phyloP scores from a whole-genome alignment of 2,797 vertebrate species.

The Arrhamphus sclerolepis region DNA sequence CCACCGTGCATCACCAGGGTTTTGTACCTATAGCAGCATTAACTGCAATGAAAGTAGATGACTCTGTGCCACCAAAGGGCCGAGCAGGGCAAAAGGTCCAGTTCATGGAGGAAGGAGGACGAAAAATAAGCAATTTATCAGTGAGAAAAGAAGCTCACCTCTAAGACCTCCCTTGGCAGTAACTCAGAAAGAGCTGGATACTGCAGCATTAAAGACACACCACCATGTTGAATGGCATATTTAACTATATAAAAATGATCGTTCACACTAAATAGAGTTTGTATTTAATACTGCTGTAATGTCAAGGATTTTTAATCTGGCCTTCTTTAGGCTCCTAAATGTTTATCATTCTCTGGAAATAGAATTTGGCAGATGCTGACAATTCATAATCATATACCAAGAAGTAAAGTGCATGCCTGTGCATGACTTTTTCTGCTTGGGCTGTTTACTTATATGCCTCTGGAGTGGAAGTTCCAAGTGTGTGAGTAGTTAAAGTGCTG shows the following conservation, averaged over 20 bases:
- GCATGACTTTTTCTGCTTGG: not conserved
- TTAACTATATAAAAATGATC: slow-evolving; percentile 67
- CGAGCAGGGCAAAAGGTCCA: slow-evolving; percentile 63
- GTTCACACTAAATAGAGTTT: slow-evolving; percentile 46
- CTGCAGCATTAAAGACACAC: slow-evolving; percentile 60
- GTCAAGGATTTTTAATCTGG: slow-evolving; percentile 13
- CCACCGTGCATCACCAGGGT: slow-evolving; percentile 45
- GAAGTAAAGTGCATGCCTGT: slow-evolving; percentile 1
- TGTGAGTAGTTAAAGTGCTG: slow-evolving; percentile 17
- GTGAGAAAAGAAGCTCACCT: slow-evolving; percentile 68
- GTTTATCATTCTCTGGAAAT: slow-evolving; percentile 1
- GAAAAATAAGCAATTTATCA: slow-evolving; percentile 78
- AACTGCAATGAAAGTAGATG: slow-evolving; percentile 79
- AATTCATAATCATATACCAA: slow-evolving; percentile 7
- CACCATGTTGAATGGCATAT: slow-evolving; percentile 34
- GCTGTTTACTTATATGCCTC: slow-evolving; percentile 3
- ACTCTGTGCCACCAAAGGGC: slow-evolving; percentile 61
- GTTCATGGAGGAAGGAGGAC: slow-evolving; percentile 60
- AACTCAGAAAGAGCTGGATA: slow-evolving; percentile 45
- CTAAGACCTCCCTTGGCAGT: slow-evolving; percentile 70
- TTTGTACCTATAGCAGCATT: slow-evolving; percentile 69
- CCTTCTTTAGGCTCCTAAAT: slow-evolving; percentile 21
- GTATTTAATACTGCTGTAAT: slow-evolving; percentile 4
- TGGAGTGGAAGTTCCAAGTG: slow-evolving; percentile 7
- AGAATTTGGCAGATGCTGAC: slow-evolving; percentile 1